These are phyloP conservation scores for Falco rusticolus DNA, from an alignment of 2,797 vertebrate species.

Conservation along the genomic window DNA sequence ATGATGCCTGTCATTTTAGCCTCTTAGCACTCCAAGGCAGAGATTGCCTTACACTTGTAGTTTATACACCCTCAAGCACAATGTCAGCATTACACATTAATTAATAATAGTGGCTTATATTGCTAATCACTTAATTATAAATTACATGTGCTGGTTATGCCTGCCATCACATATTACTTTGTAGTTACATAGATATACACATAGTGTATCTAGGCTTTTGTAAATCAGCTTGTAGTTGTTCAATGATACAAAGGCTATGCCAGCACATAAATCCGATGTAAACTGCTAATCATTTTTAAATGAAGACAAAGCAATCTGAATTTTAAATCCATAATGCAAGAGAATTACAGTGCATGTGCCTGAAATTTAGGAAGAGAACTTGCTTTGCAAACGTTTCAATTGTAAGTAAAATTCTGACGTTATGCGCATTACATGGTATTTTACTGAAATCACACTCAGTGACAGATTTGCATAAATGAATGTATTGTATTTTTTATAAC, in stretches of 20 bases:
- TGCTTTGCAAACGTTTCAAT: slow-evolving; percentile 61
- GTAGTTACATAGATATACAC: slow-evolving; percentile 41
- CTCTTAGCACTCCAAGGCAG: slow-evolving; percentile 40
- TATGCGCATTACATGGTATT: slow-evolving; percentile 66
- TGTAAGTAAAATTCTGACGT: slow-evolving; percentile 59
- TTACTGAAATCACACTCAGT: slow-evolving; percentile 68
- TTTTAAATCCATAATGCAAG: slow-evolving; percentile 68
- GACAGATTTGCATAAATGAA: slow-evolving; percentile 73
- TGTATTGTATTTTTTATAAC: slow-evolving; percentile 73
- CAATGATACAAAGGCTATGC: slow-evolving; percentile 44
- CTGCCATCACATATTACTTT: slow-evolving; percentile 65
- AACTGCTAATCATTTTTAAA: slow-evolving; percentile 72
- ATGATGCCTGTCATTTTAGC: neutral
- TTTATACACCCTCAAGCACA: slow-evolving; percentile 63
- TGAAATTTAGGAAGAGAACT: slow-evolving; percentile 49
- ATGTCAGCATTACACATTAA: slow-evolving; percentile 58
- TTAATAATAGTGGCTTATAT: slow-evolving; percentile 71
- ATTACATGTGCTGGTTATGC: slow-evolving; percentile 69
- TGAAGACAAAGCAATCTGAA: slow-evolving; percentile 65
- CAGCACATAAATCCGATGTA: slow-evolving; percentile 62
- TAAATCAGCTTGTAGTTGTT: slow-evolving; percentile 69
- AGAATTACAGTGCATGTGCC: slow-evolving; percentile 43
- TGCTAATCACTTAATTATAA: slow-evolving; percentile 70
- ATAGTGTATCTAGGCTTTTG: slow-evolving; percentile 50
- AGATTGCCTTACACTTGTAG: slow-evolving; percentile 31